These are phyloP conservation scores for Talpa occidentalis DNA, from an alignment of 2,113 vertebrate genomes.

Conservation along the genomic window DNA sequence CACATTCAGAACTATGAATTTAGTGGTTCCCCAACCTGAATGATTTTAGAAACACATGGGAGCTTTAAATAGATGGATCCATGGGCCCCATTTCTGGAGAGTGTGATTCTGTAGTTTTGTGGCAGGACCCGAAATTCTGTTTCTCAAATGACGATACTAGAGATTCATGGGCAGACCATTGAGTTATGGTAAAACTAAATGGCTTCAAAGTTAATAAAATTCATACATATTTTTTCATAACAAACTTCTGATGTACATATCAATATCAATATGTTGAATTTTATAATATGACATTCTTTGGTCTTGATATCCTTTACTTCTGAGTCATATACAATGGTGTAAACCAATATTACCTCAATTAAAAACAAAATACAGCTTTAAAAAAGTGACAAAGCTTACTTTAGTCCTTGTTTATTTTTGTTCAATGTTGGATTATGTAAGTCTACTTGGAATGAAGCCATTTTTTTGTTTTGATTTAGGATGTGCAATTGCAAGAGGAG, in stretches of 20 bases:
- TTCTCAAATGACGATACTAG: not conserved
- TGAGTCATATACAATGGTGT: too few relatives aligned
- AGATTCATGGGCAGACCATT: not conserved
- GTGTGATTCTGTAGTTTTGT: not conserved
- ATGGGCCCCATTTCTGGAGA: not conserved
- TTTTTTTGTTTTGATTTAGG: not conserved
- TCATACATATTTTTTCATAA: not conserved
- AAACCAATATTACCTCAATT: too few relatives aligned
- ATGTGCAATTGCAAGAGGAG: not conserved
- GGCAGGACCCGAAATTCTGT: not conserved
- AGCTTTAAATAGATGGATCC: not conserved
- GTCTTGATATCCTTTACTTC: not conserved
- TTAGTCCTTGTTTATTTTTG: not conserved
- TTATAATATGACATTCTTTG: not conserved
- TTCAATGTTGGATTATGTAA: not conserved
- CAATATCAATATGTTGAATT: not conserved
- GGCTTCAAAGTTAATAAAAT: not conserved
- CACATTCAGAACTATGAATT: not conserved
- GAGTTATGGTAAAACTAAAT: not conserved
- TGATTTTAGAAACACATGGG: not conserved
- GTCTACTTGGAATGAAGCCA: not conserved
- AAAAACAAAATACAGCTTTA: not conserved
- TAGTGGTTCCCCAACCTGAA: not conserved
- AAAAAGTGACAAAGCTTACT: not conserved
- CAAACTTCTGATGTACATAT: not conserved